Base-by-base conservation (phyloP, 23 tunicate species). In the Ascidia mentula region DNA sequence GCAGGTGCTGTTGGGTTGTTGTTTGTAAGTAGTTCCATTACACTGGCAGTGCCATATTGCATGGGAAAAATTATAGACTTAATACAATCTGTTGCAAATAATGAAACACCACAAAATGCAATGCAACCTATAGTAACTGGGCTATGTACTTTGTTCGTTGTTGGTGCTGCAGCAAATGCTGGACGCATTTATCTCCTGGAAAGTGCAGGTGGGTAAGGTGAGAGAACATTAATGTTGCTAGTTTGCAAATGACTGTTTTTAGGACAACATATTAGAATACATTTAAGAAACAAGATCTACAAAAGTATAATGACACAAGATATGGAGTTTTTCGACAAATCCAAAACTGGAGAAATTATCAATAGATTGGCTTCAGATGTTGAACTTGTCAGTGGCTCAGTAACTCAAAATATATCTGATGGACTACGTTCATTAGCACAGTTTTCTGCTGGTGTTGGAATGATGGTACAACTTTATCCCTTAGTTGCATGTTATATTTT, bases 341-440 rank as follows among this genome's bases (percentile, higher is more conserved):
- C 93, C 5, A 46, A 82, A 36, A 88, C 93, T 31, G 93, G 93
- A 13, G 93, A 88, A 78, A 73, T 88, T 6, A 78, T 88, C 0
- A 88, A 88, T 46, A 74, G 93, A 31, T 72, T 88, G 0, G 72
- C 93, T 5, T 86, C 87, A 8, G 93, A 88, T 77, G 87, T 80
- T 37, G 87, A 88, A 26, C 65, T 88, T 40, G 93, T 88, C n/a
- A 88, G 93, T 60, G 75, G 80, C 0, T 79, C 93, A 2, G 87
- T 88, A 0, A 88, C 93, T 9, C 93, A 88, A 60, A 88, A 88
- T 74, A 60, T 88, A 18, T 88, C 93, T 22, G 93, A 88, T 72
- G 93, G 93, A n/a, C 53, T 88, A 32, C 40, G 93, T 69, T 69
- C 93, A 13, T 39, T 88, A 36, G 93, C 93, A 40, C 93, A 88